A percentile compares a stretch with the other conserved stretches of the same genome.
These are phyloP conservation scores for Argyra leucocephala DNA, from an alignment of 2,888 invertebrate species.

Conservation along the genomic window DNA sequence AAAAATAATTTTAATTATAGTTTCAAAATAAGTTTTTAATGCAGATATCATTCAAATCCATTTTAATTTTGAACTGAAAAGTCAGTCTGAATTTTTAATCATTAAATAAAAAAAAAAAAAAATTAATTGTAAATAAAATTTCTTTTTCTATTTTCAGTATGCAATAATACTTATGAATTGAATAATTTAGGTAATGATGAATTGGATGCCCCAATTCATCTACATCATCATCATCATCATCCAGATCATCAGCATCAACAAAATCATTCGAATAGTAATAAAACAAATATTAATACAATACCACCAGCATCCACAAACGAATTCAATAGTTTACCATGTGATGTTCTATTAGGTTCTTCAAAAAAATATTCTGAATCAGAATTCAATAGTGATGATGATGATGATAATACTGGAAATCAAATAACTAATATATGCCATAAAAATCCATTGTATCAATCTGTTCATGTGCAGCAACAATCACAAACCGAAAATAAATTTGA, in stretches of 20 bases:
- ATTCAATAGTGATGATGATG: not conserved
- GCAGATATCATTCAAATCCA: no score
- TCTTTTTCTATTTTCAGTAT: constrained; percentile 27
- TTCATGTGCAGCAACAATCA: constrained; percentile 48
- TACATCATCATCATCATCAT: not conserved
- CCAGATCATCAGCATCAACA: not conserved
- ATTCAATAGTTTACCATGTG: constrained; percentile 45
- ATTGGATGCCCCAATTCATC: constrained; percentile 49
- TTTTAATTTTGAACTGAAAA: no score
- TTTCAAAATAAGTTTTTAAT: no score
- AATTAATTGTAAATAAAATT: no score
- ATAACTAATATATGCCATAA: constrained; percentile 55
- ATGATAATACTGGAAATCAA: constrained; percentile 18
- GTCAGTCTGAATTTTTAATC: no score
- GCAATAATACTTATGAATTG: constrained; percentile 56
- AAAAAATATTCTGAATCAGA: not conserved
- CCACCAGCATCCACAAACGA: constrained; percentile 32
- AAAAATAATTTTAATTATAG: no score
- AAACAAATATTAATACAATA: constrained; percentile 25
- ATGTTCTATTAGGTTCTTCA: constrained; percentile 25
- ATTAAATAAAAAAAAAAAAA: no score
- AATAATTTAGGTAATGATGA: constrained; percentile 58
- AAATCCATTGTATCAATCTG: constrained; percentile 67
- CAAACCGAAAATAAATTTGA: constrained; percentile 33
- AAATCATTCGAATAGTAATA: not conserved